Conservation (phyloP, 2,888 invertebrate species). For the Mesopsocus fuscifrons region DNA sequence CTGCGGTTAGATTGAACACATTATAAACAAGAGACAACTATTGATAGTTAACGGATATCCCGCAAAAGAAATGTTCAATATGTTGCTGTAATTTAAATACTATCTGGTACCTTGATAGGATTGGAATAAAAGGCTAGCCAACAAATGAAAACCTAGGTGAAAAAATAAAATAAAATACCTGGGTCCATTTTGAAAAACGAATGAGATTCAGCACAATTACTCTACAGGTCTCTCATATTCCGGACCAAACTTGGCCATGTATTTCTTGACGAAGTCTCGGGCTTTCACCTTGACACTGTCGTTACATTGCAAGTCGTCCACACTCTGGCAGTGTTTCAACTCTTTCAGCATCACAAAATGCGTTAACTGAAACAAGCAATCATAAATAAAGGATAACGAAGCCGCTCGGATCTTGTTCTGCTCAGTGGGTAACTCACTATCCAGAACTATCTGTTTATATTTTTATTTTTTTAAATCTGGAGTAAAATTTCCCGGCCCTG, state of each 20-base stretch:
- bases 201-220: too few relatives aligned
- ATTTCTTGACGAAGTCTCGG: slow-evolving; percentile 84
- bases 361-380: slow-evolving; percentile 48
- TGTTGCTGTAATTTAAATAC: too few relatives aligned
- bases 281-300: slow-evolving; percentile 89
- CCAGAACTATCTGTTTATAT: background rate
- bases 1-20: too few relatives aligned
- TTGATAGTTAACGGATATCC: too few relatives aligned
- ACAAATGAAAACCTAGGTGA: too few relatives aligned
- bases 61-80: too few relatives aligned
- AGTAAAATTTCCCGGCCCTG: slow-evolving; percentile 1
- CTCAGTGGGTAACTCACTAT: background rate
- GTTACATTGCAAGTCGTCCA: slow-evolving; percentile 69
- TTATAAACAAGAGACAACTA: too few relatives aligned
- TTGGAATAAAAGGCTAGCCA: too few relatives aligned
- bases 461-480: slow-evolving; percentile 9
- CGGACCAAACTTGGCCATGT: slow-evolving; percentile 87
- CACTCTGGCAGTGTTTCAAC: slow-evolving; percentile 72
- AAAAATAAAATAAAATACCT: too few relatives aligned
- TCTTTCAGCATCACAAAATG: slow-evolving; percentile 93
- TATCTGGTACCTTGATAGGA: too few relatives aligned
- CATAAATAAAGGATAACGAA: slow-evolving; percentile 16
- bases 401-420: slow-evolving; percentile 4
- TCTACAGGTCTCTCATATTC: slow-evolving; percentile 51
- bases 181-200: too few relatives aligned